A percentile compares a stretch with the other conserved stretches of the same genome.
Evolutionary conservation across 2,797 vertebrate genomes (phyloP).

Genomic region (Potorous gilbertii): DNA sequence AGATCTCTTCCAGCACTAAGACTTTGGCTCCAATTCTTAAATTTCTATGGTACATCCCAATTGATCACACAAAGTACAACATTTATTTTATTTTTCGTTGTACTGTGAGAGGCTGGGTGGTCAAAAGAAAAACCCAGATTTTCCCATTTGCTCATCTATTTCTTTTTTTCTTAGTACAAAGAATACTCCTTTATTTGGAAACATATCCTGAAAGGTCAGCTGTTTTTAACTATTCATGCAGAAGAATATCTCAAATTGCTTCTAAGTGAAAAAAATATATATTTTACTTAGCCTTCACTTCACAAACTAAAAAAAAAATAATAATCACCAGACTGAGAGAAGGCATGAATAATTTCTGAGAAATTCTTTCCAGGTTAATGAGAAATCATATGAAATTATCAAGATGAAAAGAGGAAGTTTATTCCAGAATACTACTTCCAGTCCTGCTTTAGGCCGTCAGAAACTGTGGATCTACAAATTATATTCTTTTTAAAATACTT

Average conservation of each 20-base stretch:
- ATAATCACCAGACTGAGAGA: constrained; percentile 28
- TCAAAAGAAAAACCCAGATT: constrained; percentile 2
- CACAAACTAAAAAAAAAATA: constrained; percentile 44
- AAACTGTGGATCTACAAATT: constrained; percentile 32
- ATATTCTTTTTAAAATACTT: not conserved
- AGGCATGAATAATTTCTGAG: constrained; percentile 29
- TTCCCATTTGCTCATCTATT: constrained; percentile 1
- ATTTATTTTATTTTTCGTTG: not conserved
- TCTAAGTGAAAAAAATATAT: constrained; percentile 10
- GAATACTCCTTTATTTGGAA: constrained; percentile 16
- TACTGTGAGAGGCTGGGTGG: constrained; percentile 19
- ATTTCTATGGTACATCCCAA: not conserved
- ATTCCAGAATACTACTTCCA: not conserved
- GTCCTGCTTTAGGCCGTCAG: not conserved
- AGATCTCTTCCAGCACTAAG: not conserved
- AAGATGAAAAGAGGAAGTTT: not conserved
- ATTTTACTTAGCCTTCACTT: constrained; percentile 30
- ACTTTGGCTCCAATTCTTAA: not conserved
- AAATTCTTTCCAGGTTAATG: not conserved
- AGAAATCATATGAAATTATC: constrained; percentile 15
- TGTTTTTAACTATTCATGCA: constrained; percentile 38
- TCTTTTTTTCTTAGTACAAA: constrained; percentile 27
- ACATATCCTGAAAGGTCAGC: constrained; percentile 1
- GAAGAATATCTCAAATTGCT: constrained; percentile 32
- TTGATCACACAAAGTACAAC: constrained; percentile 14